Conservation (phyloP, 1,140 invertebrate species). For the Aphaenogaster floridana region DNA sequence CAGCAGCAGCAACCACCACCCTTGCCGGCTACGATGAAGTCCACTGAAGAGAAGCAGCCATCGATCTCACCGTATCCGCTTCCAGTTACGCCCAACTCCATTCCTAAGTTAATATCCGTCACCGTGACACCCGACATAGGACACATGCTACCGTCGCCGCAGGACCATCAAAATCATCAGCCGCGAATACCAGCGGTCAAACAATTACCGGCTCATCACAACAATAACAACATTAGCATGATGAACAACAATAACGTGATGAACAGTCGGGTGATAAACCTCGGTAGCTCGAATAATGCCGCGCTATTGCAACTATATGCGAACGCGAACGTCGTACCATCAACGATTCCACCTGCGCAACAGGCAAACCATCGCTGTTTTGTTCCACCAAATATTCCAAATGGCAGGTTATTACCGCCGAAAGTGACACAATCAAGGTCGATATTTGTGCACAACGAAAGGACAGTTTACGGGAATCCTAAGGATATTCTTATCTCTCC, state of each 20-base stretch:
- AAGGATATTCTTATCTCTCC: slow-evolving; percentile 89
- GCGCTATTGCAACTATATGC: slow-evolving; percentile 87
- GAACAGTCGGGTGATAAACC: slow-evolving; percentile 85
- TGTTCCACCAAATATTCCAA: slow-evolving; percentile 75
- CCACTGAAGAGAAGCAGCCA: slow-evolving; percentile 74
- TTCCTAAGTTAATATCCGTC: slow-evolving; percentile 86
- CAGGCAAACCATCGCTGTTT: slow-evolving; percentile 78
- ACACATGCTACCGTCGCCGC: slow-evolving; percentile 85
- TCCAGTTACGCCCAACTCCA: slow-evolving; percentile 72
- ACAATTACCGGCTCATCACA: slow-evolving; percentile 69
- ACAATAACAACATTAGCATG: slow-evolving; percentile 71
- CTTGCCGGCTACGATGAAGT: slow-evolving; percentile 76
- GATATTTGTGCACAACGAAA: slow-evolving; percentile 89
- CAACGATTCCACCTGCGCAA: slow-evolving; percentile 54
- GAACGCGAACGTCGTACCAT: slow-evolving; percentile 75
- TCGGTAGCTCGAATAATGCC: slow-evolving; percentile 87
- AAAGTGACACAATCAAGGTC: slow-evolving; percentile 89
- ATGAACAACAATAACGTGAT: slow-evolving; percentile 68
- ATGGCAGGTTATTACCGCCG: slow-evolving; percentile 85
- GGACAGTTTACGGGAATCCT: slow-evolving; percentile 90
- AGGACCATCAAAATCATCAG: slow-evolving; percentile 74
- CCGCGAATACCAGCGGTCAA: slow-evolving; percentile 57
- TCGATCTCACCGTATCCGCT: slow-evolving; percentile 67
- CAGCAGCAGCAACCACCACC: slow-evolving; percentile 75
- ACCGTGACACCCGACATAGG: slow-evolving; percentile 87